Conservation (phyloP, 2,113 vertebrate species). For the Planiliza haematocheilus region DNA sequence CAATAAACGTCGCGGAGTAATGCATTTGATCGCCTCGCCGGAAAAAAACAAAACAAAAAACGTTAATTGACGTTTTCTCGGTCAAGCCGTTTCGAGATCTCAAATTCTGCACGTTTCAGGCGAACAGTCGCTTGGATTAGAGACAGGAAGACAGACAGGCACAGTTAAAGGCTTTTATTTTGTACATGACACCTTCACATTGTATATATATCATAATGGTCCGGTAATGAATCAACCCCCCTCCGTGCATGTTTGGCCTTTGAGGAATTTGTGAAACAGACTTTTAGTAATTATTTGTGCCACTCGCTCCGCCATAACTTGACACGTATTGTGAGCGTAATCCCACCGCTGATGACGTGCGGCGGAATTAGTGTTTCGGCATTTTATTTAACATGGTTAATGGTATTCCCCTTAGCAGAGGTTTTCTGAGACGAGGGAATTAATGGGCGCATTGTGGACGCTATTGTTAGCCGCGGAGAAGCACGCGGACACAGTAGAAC, state of each 20-base stretch:
- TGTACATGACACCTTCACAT: conserved; percentile 50
- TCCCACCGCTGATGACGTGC: conserved; percentile 65
- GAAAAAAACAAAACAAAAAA: too few relatives aligned
- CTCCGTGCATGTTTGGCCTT: conserved; percentile 60
- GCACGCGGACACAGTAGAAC: conserved; percentile 47
- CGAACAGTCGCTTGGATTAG: conserved; percentile 27
- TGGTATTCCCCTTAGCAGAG: conserved; percentile 55
- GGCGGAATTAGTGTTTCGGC: conserved; percentile 61
- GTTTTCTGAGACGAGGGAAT: conserved; percentile 54
- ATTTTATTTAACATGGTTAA: conserved; percentile 69
- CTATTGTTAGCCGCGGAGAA: conserved; percentile 60
- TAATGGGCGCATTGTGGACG: conserved; percentile 62
- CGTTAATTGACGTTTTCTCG: not conserved
- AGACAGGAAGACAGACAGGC: conserved; percentile 39
- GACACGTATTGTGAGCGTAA: conserved; percentile 73
- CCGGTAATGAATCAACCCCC: conserved; percentile 39
- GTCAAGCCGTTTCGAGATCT: not conserved
- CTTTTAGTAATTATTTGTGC: conserved; percentile 67
- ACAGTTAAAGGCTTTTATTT: conserved; percentile 48
- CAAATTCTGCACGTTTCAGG: not conserved
- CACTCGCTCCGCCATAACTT: conserved; percentile 55
- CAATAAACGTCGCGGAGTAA: conserved; percentile 31
- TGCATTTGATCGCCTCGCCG: conserved; percentile 31
- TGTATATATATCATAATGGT: conserved; percentile 44
- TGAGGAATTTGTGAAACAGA: conserved; percentile 65